Evolutionary conservation across 2,797 vertebrate genomes (phyloP).

Genomic region (Erethizon dorsatum): DNA sequence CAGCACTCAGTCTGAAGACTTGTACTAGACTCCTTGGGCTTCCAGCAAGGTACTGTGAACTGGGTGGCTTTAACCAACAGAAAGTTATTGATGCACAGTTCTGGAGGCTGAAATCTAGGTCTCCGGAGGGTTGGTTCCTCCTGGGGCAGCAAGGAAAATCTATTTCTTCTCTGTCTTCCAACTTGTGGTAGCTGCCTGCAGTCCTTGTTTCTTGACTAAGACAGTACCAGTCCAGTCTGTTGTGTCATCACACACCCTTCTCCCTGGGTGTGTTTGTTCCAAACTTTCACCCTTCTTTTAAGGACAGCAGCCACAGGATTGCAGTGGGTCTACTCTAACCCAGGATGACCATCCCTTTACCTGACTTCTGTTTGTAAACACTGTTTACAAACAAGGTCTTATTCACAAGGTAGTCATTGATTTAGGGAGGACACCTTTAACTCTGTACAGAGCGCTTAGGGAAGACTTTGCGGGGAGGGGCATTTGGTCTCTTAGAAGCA

Average conservation of each 20-base stretch:
- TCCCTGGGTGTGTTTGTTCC: neutral
- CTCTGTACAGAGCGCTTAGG: no score
- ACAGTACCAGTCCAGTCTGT: neutral
- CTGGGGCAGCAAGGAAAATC: neutral
- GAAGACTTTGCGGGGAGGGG: neutral
- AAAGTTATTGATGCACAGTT: neutral
- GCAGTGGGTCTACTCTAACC: neutral
- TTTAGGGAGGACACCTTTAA: neutral
- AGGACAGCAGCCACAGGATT: neutral
- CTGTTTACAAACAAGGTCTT: neutral
- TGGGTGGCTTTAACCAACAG: neutral
- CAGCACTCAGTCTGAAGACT: neutral
- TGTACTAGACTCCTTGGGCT: no score
- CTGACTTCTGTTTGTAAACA: neutral
- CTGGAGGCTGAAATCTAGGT: neutral
- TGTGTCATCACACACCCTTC: rapidly evolving
- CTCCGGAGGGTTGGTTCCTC: neutral
- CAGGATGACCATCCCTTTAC: neutral
- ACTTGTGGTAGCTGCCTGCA: neutral
- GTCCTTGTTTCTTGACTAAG: neutral
- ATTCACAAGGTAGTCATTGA: neutral
- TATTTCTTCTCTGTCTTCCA: neutral
- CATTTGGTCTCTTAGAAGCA: neutral
- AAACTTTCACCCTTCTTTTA: neutral
- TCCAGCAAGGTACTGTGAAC: neutral